Evolutionary conservation across 2,888 invertebrate species (phyloP).

Genomic region (Drosophila eohydei): DNA sequence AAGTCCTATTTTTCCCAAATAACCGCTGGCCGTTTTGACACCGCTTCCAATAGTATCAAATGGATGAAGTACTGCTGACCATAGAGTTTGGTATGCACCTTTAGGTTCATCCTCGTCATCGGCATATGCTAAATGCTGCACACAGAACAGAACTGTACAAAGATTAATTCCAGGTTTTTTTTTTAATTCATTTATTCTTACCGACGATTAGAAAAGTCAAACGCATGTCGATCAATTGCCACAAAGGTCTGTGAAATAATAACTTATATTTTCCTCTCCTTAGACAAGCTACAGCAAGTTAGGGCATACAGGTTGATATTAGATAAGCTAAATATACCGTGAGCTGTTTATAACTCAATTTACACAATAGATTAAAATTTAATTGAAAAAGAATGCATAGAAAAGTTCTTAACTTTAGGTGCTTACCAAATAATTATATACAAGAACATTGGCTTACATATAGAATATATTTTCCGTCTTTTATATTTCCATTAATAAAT

Average conservation of each 20-base stretch:
- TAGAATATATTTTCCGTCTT: no score
- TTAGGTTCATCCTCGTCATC: not conserved
- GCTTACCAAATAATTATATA: no score
- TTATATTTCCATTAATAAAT: not conserved
- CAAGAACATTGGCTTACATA: no score
- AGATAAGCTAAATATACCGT: not conserved
- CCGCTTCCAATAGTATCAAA: not conserved
- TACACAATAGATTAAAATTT: not conserved
- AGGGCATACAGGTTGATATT: conserved; percentile 5
- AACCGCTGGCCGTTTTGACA: not conserved
- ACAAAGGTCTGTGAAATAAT: not conserved
- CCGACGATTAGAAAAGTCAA: conserved; percentile 1
- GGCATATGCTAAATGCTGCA: not conserved
- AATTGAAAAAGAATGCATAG: not conserved
- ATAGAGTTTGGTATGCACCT: accelerated
- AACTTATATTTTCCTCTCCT: not conserved
- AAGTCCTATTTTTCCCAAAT: not conserved
- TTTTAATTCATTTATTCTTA: not conserved
- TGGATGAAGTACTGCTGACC: not conserved
- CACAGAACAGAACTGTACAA: conserved; percentile 1
- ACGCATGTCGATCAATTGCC: conserved; percentile 9
- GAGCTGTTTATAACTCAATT: not conserved
- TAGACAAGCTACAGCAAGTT: not conserved
- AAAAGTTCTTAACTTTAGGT: not conserved
- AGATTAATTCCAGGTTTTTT: no score